Percentiles rank a stretch among this genome's conserved stretches.
Evolutionary conservation across 2,797 vertebrate genomes (phyloP).

Genomic region (Sebastes cheni): DNA sequence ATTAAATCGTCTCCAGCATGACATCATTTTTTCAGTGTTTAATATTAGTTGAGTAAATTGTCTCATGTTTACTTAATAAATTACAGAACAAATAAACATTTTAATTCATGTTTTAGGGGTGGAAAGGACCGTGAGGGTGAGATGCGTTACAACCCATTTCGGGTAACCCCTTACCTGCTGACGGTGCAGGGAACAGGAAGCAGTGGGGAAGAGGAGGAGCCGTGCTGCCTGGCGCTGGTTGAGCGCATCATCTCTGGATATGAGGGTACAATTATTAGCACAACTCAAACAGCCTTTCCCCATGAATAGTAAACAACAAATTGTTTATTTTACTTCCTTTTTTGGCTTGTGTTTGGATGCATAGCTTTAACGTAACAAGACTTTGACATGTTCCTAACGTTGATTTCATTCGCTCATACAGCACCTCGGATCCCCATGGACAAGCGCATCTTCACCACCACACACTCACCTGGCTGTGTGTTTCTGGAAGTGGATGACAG

Average conservation of each 20-base stretch:
- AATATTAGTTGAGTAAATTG: not conserved
- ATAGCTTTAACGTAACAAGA: not conserved
- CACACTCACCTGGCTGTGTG: conserved; percentile 91
- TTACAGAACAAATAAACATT: not conserved
- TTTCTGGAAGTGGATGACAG: conserved; percentile 94
- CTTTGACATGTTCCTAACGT: not conserved
- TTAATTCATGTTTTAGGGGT: conserved; percentile 70
- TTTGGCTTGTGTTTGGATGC: not conserved
- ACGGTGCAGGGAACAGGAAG: conserved; percentile 74
- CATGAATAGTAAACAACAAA: not conserved
- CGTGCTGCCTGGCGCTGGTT: conserved; percentile 88
- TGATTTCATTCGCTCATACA: conserved; percentile 44
- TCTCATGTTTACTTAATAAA: not conserved
- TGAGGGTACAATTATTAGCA: conserved; percentile 80
- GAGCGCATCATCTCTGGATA: conserved; percentile 94
- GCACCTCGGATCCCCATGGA: conserved; percentile 91
- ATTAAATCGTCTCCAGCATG: not conserved
- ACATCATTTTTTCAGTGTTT: not conserved
- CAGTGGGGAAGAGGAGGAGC: conserved; percentile 78
- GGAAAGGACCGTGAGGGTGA: conserved; percentile 85
- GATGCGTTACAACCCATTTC: conserved; percentile 85
- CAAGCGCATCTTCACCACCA: conserved; percentile 94
- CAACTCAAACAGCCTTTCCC: not conserved
- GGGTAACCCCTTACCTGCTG: conserved; percentile 88
- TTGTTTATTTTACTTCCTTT: not conserved